Conservation (phyloP, 2,888 invertebrate species). For the Biston betularia region DNA sequence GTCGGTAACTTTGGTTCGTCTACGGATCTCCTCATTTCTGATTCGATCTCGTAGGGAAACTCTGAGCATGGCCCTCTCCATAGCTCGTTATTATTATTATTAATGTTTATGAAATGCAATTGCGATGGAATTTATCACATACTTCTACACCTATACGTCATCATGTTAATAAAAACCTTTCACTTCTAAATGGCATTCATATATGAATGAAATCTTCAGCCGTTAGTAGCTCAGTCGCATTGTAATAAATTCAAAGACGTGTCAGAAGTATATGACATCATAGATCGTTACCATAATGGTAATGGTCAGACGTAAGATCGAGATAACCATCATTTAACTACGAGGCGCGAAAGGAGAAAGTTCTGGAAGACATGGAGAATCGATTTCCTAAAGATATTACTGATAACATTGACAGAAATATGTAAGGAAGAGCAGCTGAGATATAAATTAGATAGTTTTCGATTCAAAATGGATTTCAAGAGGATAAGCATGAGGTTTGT, state of each 20-base stretch:
- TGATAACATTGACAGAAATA: slow-evolving; percentile 10
- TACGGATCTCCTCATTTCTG: too few species aligned
- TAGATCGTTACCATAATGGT: slow-evolving; percentile 18
- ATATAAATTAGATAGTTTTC: background rate
- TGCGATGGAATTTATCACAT: background rate
- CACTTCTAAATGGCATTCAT: background rate
- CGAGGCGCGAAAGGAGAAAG: slow-evolving; percentile 58
- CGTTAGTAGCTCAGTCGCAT: background rate
- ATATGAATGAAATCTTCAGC: slow-evolving; percentile 1
- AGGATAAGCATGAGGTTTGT: background rate
- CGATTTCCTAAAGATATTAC: slow-evolving; percentile 26
- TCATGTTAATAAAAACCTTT: slow-evolving; percentile 1
- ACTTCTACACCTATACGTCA: background rate
- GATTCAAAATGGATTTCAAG: background rate
- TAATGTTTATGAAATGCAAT: background rate
- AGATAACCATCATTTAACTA: slow-evolving; percentile 24
- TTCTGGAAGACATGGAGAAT: slow-evolving; percentile 38
- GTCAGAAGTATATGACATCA: slow-evolving; percentile 24
- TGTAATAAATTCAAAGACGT: slow-evolving; percentile 13
- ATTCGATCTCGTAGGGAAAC: too few species aligned
- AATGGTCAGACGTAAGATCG: slow-evolving; percentile 5
- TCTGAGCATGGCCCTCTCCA: too few species aligned
- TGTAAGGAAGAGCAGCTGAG: background rate
- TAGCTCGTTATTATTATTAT: too few species aligned
- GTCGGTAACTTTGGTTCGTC: too few species aligned